phyloP scores from a whole-genome alignment of 2,797 vertebrate genomes.

The Geotria australis region DNA sequence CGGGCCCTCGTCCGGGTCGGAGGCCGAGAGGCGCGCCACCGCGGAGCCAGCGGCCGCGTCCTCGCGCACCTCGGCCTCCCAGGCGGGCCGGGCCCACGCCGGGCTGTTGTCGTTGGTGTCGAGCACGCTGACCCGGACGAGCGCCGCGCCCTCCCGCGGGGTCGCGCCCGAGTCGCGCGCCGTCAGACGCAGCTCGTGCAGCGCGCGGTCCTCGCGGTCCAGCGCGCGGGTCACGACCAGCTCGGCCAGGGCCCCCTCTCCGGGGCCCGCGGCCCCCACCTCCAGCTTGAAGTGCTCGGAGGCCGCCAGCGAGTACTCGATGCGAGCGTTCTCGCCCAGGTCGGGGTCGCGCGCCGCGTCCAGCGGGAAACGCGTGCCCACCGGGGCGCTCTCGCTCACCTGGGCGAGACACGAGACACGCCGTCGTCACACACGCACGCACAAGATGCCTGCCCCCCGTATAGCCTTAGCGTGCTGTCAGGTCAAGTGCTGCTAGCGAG shows the following conservation, averaged over 20 bases:
- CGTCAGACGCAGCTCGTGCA: constrained; percentile 46
- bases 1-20: constrained; percentile 50
- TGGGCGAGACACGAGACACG: constrained; percentile 11
- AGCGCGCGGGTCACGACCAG: constrained; percentile 41
- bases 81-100: constrained; percentile 82
- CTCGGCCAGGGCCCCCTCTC: constrained; percentile 32
- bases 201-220: constrained; percentile 50
- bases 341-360: constrained; percentile 65
- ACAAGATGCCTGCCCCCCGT: too few species aligned
- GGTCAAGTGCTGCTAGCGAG: too few species aligned
- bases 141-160: constrained; percentile 39
- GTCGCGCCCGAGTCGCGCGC: constrained; percentile 85
- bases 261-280: constrained; percentile 36
- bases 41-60: constrained; percentile 51
- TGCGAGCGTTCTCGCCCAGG: constrained; percentile 38
- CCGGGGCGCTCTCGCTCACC: constrained; percentile 57
- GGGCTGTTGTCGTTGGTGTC: constrained; percentile 90
- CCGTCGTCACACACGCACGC: too few species aligned
- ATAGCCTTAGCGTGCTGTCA: too few species aligned
- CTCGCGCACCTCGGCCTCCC: constrained; percentile 63
- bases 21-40: constrained; percentile 36
- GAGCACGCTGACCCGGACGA: constrained; percentile 42
- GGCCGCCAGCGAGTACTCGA: constrained; percentile 56
- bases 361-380: constrained; percentile 49
- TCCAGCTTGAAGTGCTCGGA: constrained; percentile 59